Evolutionary conservation across 30 jellyfish, hydroid and myxozoan species (phyloP), one percentile per base, ranked within the genome.

Genomic region (Phacellophora camtschatica): DNA sequence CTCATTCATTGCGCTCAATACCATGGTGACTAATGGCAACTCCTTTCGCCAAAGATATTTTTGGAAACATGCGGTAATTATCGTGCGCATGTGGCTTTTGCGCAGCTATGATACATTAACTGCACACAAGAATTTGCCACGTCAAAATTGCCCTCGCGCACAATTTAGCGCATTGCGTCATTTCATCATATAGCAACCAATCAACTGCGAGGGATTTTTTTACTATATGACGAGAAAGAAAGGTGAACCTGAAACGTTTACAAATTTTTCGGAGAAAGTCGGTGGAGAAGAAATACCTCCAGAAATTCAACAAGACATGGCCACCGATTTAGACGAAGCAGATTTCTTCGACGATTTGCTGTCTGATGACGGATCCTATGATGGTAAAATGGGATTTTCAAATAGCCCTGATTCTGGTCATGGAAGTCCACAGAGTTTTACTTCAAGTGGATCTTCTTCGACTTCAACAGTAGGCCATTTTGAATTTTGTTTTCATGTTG

Each of bases 401-500:
- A 34, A 23, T 53, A 71, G 88, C 82, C 87, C 94, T 11, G 98
- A 90, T 62, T 90, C 98, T 7, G 98, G 98, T 1, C 98, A 90
- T 66, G 98, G 93, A 58, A 90, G 98, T 75, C 98, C 96, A 3
- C 80, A 61, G 28, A 80, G 90, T 74, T 68, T 69, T 70, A 41
- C 92, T 11, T 78, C 90, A 1, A 48, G 77, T 4, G 66, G 48
- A 2, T 53, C 78, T n/a, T 70, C 86, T 1, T 67, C 88, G 18
- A 56, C 86, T 9, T 73, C 91, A 55, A 50, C 77, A 36, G 91
- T 80, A 80, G 81, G 91, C 81, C 81, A 78, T 62, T 41, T 63
- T 31, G 31, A 25, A 22, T 59, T 59, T 58, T 32, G 28, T 19
- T 11, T 66, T 13, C 64, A 4, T 30, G 2, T 49, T 12, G 29